Percentiles rank a stretch among this genome's conserved stretches.
phyloP scores from a whole-genome alignment of 1,140 invertebrate genomes.

The Brachionus manjavacas region DNA sequence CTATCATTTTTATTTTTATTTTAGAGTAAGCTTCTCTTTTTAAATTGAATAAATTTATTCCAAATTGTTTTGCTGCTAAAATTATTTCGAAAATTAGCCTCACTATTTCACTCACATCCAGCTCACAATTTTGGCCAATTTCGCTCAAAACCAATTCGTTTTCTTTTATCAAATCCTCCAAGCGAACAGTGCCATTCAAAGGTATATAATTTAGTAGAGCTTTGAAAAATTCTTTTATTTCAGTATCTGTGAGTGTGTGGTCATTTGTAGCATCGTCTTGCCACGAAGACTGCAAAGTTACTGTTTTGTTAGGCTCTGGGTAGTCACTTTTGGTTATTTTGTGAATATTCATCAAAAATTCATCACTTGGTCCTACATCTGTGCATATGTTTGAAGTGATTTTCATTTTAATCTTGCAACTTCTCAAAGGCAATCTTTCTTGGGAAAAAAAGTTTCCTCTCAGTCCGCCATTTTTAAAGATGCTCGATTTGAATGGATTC shows the following conservation, averaged over 20 bases:
- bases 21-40: background rate
- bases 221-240: constrained; percentile 21
- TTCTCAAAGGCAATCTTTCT: constrained; percentile 30
- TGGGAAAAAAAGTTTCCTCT: constrained; percentile 41
- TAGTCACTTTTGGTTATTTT: background rate
- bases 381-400: background rate
- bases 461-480: constrained; percentile 28
- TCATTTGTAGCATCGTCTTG: background rate
- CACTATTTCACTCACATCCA: background rate
- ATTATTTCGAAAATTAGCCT: background rate
- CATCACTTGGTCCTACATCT: background rate
- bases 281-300: background rate
- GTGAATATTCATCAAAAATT: constrained; percentile 21
- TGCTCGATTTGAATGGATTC: constrained; percentile 33
- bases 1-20: background rate
- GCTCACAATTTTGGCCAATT: background rate
- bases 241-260: background rate
- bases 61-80: constrained; percentile 5
- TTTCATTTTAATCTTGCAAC: constrained; percentile 37
- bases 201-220: constrained; percentile 5
- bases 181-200: background rate
- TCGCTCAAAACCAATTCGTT: background rate
- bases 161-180: constrained; percentile 23
- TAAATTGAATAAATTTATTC: constrained; percentile 11
- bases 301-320: background rate